Conservation (phyloP, 2,888 invertebrate genomes). For the Phaonia tiefii region DNA sequence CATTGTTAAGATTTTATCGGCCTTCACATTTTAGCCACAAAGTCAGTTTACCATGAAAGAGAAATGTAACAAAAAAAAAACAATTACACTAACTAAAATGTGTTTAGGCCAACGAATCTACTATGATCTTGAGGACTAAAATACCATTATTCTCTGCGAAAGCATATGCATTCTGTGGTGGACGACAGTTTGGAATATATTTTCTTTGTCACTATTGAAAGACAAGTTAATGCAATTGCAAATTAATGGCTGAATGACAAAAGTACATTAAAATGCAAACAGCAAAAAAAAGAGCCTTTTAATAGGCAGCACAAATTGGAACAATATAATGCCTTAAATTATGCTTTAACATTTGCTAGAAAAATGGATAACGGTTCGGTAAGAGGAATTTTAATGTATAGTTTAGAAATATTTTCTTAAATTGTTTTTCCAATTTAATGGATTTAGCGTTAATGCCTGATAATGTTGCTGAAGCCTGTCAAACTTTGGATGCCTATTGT, state of each 20-base stretch:
- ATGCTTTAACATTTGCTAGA: not conserved
- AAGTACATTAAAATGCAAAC: conserved; percentile 29
- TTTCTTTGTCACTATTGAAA: not conserved
- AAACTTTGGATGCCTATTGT: too few species aligned
- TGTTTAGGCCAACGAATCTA: conserved; percentile 27
- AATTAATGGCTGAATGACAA: conserved; percentile 23
- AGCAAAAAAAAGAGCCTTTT: not conserved
- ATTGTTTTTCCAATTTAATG: too few species aligned
- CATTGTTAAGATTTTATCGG: conserved; percentile 57
- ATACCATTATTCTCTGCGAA: conserved; percentile 3
- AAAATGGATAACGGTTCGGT: not conserved
- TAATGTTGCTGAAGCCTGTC: too few species aligned
- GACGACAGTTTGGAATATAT: not conserved
- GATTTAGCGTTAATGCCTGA: too few species aligned
- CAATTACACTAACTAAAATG: conserved; percentile 35
- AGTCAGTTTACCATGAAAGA: conserved; percentile 37
- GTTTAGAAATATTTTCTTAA: too few species aligned
- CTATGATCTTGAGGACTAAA: not conserved
- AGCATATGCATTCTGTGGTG: not conserved
- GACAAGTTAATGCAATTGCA: conserved; percentile 33
- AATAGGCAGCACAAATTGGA: conserved; percentile 12
- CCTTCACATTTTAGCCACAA: conserved; percentile 49
- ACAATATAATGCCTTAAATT: not conserved
- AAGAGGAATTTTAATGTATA: too few species aligned
- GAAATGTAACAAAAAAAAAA: conserved; percentile 2